Percentiles rank a stretch among this genome's conserved stretches.
phyloP scores from a whole-genome alignment of 2,113 vertebrate genomes.

The Mirounga angustirostris region DNA sequence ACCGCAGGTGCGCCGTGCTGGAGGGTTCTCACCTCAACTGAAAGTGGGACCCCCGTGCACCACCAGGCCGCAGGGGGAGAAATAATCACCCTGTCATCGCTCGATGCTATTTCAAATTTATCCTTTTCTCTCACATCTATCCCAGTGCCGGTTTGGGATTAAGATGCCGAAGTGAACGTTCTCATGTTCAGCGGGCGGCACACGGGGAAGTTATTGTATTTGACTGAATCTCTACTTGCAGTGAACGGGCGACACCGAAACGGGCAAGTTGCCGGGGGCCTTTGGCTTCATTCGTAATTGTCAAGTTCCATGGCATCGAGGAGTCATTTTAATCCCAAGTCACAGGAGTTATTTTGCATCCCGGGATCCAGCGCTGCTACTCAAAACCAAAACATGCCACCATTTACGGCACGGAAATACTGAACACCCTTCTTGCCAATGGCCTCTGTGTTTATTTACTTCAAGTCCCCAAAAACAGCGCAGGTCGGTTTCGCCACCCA shows the following conservation, averaged over 20 bases:
- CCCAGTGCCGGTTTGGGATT: neutral
- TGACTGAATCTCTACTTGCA: constrained; percentile 25
- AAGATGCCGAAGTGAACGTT: constrained; percentile 45
- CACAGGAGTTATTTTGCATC: constrained; percentile 64
- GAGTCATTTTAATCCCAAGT: constrained; percentile 68
- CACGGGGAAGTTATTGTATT: constrained; percentile 57
- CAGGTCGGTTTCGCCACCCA: constrained; percentile 59
- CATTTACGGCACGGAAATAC: constrained; percentile 53
- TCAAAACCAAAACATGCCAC: constrained; percentile 57
- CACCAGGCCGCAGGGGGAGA: neutral
- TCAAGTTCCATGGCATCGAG: constrained; percentile 32
- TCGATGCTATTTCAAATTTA: neutral
- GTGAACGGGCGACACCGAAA: constrained; percentile 52
- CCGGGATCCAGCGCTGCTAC: constrained; percentile 11
- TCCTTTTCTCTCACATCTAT: constrained; percentile 37
- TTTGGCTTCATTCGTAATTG: constrained; percentile 57
- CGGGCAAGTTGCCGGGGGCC: neutral
- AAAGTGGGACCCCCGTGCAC: neutral
- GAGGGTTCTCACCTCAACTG: neutral
- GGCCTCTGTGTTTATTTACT: constrained; percentile 70
- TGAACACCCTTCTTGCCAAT: constrained; percentile 52
- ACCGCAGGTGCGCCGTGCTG: neutral
- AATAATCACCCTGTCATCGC: neutral
- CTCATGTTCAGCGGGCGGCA: neutral
- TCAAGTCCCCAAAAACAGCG: constrained; percentile 52